Evolutionary conservation across 2,113 vertebrate genomes (phyloP).

Genomic region (Colossoma macropomum): DNA sequence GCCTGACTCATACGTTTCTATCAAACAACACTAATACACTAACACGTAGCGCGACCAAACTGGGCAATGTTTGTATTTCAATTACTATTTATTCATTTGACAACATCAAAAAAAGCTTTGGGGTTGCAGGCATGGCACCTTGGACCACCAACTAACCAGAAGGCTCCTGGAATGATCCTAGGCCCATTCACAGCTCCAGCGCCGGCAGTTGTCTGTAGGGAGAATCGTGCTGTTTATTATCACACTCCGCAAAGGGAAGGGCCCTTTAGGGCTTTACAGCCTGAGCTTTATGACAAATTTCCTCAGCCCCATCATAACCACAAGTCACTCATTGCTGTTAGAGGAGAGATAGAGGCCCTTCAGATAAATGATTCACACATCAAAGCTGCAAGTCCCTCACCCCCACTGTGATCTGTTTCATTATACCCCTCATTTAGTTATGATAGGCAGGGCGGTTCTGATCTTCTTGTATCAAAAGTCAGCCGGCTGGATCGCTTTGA

Average conservation of each 20-base stretch:
- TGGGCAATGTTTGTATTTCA: slow-evolving; percentile 1
- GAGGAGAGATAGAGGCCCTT: slow-evolving; percentile 43
- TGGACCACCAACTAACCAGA: slow-evolving; percentile 8
- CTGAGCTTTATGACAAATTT: slow-evolving; percentile 53
- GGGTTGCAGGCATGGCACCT: background rate
- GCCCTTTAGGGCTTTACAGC: slow-evolving; percentile 45
- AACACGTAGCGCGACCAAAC: background rate
- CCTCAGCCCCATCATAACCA: slow-evolving; percentile 48
- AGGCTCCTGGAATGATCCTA: background rate
- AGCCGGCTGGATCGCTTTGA: slow-evolving; percentile 38
- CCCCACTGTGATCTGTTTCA: slow-evolving; percentile 39
- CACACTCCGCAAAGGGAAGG: slow-evolving; percentile 27
- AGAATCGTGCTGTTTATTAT: slow-evolving; percentile 37
- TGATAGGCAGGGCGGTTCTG: slow-evolving; percentile 42
- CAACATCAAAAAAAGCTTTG: background rate
- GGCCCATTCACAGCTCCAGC: slow-evolving; percentile 17
- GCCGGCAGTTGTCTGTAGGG: background rate
- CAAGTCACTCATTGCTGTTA: slow-evolving; percentile 50
- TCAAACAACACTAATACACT: background rate
- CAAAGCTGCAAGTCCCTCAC: slow-evolving; percentile 35
- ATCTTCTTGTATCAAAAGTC: slow-evolving; percentile 28
- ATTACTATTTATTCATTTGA: background rate
- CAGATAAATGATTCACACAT: slow-evolving; percentile 55
- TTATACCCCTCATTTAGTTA: slow-evolving; percentile 43
- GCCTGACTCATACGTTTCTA: background rate